Evolutionary conservation across 1,140 invertebrate genomes (phyloP).

Genomic region (Polyergus mexicanus): DNA sequence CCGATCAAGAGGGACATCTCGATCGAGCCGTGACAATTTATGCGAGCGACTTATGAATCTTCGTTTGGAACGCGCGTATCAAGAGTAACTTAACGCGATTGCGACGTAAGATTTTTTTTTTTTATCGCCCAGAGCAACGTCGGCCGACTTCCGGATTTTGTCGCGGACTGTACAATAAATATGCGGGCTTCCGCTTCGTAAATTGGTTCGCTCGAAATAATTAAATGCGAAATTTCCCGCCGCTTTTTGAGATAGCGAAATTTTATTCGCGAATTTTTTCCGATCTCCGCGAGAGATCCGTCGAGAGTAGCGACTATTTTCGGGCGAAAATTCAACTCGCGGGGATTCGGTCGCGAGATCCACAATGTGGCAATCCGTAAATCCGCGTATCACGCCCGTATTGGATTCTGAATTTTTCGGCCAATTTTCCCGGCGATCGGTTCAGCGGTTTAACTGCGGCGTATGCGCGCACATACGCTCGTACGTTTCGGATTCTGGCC

Average conservation of each 20-base stretch:
- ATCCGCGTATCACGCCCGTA: slow-evolving; percentile 62
- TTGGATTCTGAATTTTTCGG: slow-evolving; percentile 63
- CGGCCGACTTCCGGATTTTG: slow-evolving; percentile 53
- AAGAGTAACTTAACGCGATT: not conserved
- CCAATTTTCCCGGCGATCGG: slow-evolving; percentile 60
- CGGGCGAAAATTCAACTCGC: slow-evolving; percentile 59
- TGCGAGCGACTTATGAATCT: not conserved
- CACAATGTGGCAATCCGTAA: slow-evolving; percentile 64
- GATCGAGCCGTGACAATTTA: not conserved
- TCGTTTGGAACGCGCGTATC: not conserved
- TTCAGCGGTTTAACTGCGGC: slow-evolving; percentile 64
- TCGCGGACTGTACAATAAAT: slow-evolving; percentile 60
- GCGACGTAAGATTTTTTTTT: slow-evolving; percentile 3
- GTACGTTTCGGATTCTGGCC: slow-evolving; percentile 50
- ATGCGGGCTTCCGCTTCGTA: slow-evolving; percentile 63
- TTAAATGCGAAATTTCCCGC: slow-evolving; percentile 63
- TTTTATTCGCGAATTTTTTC: slow-evolving; percentile 59
- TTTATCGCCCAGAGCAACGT: not conserved
- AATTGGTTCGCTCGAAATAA: slow-evolving; percentile 64
- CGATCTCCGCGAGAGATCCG: slow-evolving; percentile 54
- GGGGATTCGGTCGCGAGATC: slow-evolving; percentile 62
- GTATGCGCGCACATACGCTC: slow-evolving; percentile 49
- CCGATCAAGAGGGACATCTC: not conserved
- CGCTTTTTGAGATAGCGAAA: slow-evolving; percentile 63
- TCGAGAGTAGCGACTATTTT: slow-evolving; percentile 60